A percentile compares a stretch with the other conserved stretches of the same genome.
Evolutionary conservation across 2,113 vertebrate species (phyloP).

Genomic region (Pungitius pungitius): DNA sequence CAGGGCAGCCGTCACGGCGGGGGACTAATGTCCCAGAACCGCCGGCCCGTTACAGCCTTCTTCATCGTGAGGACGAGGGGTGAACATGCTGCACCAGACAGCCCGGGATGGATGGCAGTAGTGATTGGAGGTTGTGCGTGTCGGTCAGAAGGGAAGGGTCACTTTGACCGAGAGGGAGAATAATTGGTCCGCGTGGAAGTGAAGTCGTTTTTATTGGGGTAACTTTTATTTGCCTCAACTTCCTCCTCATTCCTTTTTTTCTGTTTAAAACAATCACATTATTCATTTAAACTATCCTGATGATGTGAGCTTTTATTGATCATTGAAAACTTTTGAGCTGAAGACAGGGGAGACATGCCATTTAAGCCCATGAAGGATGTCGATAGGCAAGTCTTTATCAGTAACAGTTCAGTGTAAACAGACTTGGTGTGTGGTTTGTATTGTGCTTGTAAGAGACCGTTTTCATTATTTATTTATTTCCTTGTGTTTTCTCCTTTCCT

Average conservation of each 20-base stretch:
- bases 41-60: constrained; percentile 47
- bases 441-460: constrained; percentile 53
- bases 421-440: constrained; percentile 5
- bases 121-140: constrained; percentile 28
- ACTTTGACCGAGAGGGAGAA: constrained; percentile 48
- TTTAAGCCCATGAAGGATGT: constrained; percentile 1
- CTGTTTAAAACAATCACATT: background rate
- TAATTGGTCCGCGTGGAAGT: constrained; percentile 47
- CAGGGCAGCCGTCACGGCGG: constrained; percentile 62
- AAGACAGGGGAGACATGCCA: constrained; percentile 16
- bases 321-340: background rate
- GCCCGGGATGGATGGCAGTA: constrained; percentile 36
- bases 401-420: constrained; percentile 35
- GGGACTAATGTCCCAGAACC: constrained; percentile 51
- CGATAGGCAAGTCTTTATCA: constrained; percentile 47
- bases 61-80: constrained; percentile 50
- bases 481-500: constrained; percentile 18
- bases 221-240: constrained; percentile 22
- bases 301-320: constrained; percentile 10
- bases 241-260: no score
- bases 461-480: constrained; percentile 40
- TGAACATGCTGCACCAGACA: constrained; percentile 44
- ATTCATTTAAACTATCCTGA: background rate
- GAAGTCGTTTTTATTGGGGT: constrained; percentile 32
- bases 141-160: constrained; percentile 43